Evolutionary conservation across 2,888 invertebrate species (phyloP).

Genomic region (Luperina nickerlii): DNA sequence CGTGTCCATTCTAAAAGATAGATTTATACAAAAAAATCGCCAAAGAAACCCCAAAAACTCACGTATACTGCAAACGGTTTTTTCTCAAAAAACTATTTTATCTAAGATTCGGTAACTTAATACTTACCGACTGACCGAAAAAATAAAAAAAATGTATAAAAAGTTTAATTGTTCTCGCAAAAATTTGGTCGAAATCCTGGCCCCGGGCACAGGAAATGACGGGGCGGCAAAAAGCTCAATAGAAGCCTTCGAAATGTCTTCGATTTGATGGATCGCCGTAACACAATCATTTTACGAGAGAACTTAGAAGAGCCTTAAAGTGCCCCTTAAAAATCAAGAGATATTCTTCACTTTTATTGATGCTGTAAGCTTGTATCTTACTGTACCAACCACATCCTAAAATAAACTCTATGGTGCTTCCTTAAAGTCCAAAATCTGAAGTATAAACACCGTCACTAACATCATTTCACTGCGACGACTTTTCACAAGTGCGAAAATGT

Average conservation of each 20-base stretch:
- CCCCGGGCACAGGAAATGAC: conserved; percentile 88
- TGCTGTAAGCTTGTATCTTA: conserved; percentile 67
- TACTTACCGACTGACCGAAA: conserved; percentile 86
- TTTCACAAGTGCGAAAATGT: conserved; percentile 26
- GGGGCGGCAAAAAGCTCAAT: conserved; percentile 84
- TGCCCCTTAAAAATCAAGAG: conserved; percentile 89
- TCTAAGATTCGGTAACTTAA: conserved; percentile 83
- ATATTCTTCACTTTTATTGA: conserved; percentile 85
- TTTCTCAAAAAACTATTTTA: conserved; percentile 78
- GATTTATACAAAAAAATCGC: conserved; percentile 69
- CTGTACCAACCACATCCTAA: conserved; percentile 20
- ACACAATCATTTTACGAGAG: conserved; percentile 87
- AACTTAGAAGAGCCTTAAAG: conserved; percentile 84
- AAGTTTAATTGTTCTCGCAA: conserved; percentile 86
- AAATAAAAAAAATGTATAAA: conserved; percentile 79
- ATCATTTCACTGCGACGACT: conserved; percentile 4
- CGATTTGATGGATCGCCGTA: conserved; percentile 88
- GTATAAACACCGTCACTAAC: not conserved
- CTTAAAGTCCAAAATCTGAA: not conserved
- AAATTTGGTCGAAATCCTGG: conserved; percentile 82
- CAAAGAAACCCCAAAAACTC: conserved; percentile 74
- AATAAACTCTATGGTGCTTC: not conserved
- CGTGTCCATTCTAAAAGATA: conserved; percentile 70
- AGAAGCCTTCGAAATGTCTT: conserved; percentile 85
- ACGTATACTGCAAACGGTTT: conserved; percentile 74